Evolutionary conservation across 2,797 vertebrate genomes (phyloP).

Genomic region (Moxostoma hubbsi): DNA sequence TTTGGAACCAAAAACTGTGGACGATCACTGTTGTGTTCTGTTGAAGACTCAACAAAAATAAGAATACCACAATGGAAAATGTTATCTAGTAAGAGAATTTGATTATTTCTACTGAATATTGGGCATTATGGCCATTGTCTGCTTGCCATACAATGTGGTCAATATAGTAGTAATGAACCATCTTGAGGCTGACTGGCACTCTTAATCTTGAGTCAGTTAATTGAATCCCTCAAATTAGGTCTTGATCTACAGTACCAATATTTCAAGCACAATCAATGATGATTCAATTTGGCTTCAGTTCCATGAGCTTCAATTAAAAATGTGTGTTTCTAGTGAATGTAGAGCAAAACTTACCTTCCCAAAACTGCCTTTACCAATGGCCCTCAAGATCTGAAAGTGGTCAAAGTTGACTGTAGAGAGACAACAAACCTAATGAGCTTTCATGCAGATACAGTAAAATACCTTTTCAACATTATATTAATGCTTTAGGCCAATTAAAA

Average conservation of each 20-base stretch:
- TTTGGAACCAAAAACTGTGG: no score
- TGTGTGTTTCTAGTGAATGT: not conserved
- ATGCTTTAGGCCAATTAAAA: no score
- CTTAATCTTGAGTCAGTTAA: constrained; percentile 13
- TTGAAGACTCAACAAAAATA: no score
- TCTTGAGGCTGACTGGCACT: not conserved
- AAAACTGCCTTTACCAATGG: constrained; percentile 96
- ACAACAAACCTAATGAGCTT: constrained; percentile 42
- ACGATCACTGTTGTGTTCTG: no score
- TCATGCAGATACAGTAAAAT: no score
- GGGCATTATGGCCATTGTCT: not conserved
- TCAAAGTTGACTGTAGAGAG: constrained; percentile 91
- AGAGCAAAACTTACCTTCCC: constrained; percentile 87
- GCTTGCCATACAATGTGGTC: not conserved
- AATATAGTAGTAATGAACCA: constrained; percentile 12
- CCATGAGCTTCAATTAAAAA: not conserved
- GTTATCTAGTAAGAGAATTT: no score
- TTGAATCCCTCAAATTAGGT: constrained; percentile 18
- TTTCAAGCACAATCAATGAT: constrained; percentile 5
- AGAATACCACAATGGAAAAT: no score
- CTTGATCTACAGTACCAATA: constrained; percentile 2
- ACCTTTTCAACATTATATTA: no score
- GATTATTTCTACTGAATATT: not conserved
- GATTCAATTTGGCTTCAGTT: constrained; percentile 10
- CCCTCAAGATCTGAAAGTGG: constrained; percentile 95